Base-by-base conservation (phyloP, 2,888 invertebrate genomes). In the Gandaritis pyraliata region DNA sequence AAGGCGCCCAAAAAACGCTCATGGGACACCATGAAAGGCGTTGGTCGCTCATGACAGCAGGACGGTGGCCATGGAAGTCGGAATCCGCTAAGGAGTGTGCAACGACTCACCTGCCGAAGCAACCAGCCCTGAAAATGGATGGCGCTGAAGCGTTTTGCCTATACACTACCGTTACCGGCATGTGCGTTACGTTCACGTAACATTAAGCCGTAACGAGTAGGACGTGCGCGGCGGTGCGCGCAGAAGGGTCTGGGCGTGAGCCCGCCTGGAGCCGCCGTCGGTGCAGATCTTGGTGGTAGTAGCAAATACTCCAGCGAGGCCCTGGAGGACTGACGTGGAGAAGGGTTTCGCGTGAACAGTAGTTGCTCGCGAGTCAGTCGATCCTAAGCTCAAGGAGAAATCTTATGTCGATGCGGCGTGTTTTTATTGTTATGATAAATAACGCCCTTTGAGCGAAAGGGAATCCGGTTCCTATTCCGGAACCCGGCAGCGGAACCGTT, bases 271-370 rank as follows among this genome's bases (percentile, higher is more conserved):
- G 90, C 88, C 86, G 81, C 88, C 90, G 87, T 86, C 86, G 87
- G 91, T 85, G 88, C 91, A 90, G 89, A 94, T 94, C 94, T 94
- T 94, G 94, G 94, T 94, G 93, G 93, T 94, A 94, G 94, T 94
- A 94, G 94, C 94, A 94, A 94, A 94, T 94, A 94, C 93, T 93
- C 93, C 88, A 93, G 93, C 87, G 94, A 93, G 93, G 82, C 80
- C 90, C 90, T 93, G 88, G 92, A 93, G 89, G 92, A 92, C 92
- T 93, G 92, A 93, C 81, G 93, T 93, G 93, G 90, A 77, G 92
- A 93, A 93, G 92, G 92, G 94, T 80, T 80, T 79, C 78, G 77
- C 74, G 82, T 74, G 71, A 83, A 82, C 93, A 93, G 93, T 88
- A 83, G 88, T 93, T 93, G 93, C 85, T 87, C 92, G 88, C 86